A percentile compares a stretch with the other conserved stretches of the same genome.
Conservation (phyloP, 2,797 vertebrate genomes). For the Acridotheres tristis region DNA sequence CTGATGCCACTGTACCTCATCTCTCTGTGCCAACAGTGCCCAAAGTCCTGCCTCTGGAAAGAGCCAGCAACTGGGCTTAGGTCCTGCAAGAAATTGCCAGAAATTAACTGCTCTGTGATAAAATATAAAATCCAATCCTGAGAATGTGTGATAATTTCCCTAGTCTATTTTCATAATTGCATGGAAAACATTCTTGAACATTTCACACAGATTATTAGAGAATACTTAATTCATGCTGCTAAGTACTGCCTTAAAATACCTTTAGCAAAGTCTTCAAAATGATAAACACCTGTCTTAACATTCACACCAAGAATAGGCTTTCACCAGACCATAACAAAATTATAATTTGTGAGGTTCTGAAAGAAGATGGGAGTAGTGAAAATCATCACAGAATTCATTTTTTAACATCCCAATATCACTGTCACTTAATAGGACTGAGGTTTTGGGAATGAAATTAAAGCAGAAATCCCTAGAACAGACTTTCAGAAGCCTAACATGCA, state of each 20-base stretch:
- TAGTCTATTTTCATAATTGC: background rate
- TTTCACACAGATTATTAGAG: background rate
- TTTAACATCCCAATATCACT: conserved; percentile 22
- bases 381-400: conserved; percentile 54
- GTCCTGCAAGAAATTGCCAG: background rate
- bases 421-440: background rate
- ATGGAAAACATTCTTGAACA: conserved; percentile 1
- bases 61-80: background rate
- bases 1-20: no score
- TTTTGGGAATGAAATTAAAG: conserved; percentile 1
- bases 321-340: conserved; percentile 44
- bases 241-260: conserved; percentile 10
- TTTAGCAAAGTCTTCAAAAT: conserved; percentile 51
- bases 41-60: background rate
- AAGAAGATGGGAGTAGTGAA: conserved; percentile 41
- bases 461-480: conserved; percentile 22
- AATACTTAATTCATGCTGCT: conserved; percentile 29
- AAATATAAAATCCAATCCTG: background rate
- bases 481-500: background rate
- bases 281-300: conserved; percentile 63
- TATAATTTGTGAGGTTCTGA: conserved; percentile 41
- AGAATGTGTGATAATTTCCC: background rate
- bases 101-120: background rate
- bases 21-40: no score
- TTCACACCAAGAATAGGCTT: conserved; percentile 32